phyloP scores from a whole-genome alignment of 2,797 vertebrate genomes.

The Uromys caudimaculatus region DNA sequence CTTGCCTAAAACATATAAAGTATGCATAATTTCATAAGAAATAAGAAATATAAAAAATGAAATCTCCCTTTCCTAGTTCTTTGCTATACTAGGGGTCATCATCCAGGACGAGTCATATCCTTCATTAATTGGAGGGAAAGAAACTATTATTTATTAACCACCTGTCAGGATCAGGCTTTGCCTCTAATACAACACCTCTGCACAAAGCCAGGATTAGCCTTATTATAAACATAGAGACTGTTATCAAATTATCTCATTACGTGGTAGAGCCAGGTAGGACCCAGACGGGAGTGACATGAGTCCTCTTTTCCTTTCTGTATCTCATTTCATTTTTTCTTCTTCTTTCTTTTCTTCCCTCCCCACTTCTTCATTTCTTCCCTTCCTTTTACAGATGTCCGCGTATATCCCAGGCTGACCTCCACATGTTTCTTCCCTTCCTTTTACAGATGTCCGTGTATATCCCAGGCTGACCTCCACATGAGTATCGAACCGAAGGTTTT shows the following conservation, averaged over 20 bases:
- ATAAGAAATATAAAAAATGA: constrained; percentile 1
- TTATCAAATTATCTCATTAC: not conserved
- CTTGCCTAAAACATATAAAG: not conserved
- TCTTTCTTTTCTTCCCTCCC: not conserved
- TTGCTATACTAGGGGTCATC: not conserved
- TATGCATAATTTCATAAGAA: constrained; percentile 23
- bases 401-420: not conserved
- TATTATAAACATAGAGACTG: not conserved
- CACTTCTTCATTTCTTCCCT: not conserved
- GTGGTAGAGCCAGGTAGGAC: not conserved
- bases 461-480: not conserved
- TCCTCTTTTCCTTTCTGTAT: not conserved
- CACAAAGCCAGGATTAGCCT: not conserved
- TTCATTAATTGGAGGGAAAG: not conserved
- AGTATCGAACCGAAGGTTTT: not conserved
- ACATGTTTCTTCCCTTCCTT: not conserved
- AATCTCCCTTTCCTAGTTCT: not conserved
- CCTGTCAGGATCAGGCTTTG: not conserved
- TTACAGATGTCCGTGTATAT: not conserved
- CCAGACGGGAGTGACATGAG: not conserved
- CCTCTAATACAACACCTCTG: not conserved
- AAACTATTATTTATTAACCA: constrained; percentile 32
- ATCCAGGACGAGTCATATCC: not conserved
- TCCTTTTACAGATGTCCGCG: not conserved
- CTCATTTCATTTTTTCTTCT: not conserved